These are phyloP conservation scores for Aphyosemion australe DNA, from an alignment of 2,113 vertebrate genomes.

Conservation along the genomic window DNA sequence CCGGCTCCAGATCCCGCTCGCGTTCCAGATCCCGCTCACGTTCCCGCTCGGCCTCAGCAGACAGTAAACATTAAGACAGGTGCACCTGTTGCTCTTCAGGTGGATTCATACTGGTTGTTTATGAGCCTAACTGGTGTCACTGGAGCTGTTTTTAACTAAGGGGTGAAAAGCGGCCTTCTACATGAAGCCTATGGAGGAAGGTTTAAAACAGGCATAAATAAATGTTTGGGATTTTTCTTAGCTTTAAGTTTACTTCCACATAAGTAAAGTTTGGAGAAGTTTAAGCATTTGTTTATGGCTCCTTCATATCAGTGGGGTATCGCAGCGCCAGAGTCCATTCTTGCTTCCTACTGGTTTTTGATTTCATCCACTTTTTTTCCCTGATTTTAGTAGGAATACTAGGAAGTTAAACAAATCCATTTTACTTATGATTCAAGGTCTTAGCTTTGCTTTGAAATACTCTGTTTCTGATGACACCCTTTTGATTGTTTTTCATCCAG, in stretches of 20 bases:
- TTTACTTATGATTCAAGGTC: conserved; percentile 6
- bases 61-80: conserved; percentile 75
- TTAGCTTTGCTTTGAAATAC: conserved; percentile 39
- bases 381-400: not conserved
- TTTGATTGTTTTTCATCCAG: conserved; percentile 27
- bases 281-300: conserved; percentile 14
- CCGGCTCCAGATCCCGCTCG: conserved; percentile 50
- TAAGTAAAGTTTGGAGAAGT: conserved; percentile 3
- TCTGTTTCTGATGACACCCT: conserved; percentile 24
- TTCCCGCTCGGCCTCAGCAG: conserved; percentile 72
- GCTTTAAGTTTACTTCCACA: conserved; percentile 22
- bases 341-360: conserved; percentile 38
- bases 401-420: not conserved
- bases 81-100: conserved; percentile 4
- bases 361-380: conserved; percentile 26
- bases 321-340: not conserved
- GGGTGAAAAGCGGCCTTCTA: conserved; percentile 7
- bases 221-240: not conserved
- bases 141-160: conserved; percentile 34
- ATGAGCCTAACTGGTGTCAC: conserved; percentile 4
- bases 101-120: conserved; percentile 33
- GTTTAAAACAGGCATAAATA: not conserved
- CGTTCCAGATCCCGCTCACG: conserved; percentile 57
- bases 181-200: no score
- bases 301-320: conserved; percentile 1